Percentiles rank a stretch among this genome's conserved stretches.
These are phyloP conservation scores for Acrossocheilus fasciatus DNA, from an alignment of 2,797 vertebrate genomes.

Conservation along the genomic window DNA sequence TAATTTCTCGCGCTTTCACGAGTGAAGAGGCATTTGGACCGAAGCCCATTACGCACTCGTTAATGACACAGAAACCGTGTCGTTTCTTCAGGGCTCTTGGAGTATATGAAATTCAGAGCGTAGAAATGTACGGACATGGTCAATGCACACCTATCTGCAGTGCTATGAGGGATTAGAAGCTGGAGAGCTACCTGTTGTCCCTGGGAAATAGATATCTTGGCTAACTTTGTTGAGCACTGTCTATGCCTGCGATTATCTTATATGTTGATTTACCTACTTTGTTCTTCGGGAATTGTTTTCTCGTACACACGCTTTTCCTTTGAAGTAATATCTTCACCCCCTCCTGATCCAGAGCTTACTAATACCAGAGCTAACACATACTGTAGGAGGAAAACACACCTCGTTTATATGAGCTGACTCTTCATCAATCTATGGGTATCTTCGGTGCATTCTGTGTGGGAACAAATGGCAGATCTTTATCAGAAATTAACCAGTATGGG, in stretches of 20 bases:
- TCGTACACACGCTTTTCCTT: not conserved
- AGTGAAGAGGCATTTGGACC: slow-evolving; percentile 62
- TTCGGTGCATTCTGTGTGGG: not conserved
- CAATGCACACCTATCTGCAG: slow-evolving; percentile 22
- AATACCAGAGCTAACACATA: not conserved
- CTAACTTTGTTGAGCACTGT: not conserved
- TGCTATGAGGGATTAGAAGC: slow-evolving; percentile 41
- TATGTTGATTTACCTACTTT: not conserved
- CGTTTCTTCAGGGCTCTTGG: slow-evolving; percentile 49
- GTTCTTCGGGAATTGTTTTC: not conserved
- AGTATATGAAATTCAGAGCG: slow-evolving; percentile 47
- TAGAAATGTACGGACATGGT: slow-evolving; percentile 28
- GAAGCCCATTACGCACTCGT: slow-evolving; percentile 69
- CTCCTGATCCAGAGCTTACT: not conserved
- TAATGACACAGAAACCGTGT: slow-evolving; percentile 63
- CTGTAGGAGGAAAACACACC: not conserved
- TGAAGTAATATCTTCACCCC: not conserved
- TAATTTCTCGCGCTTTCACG: slow-evolving; percentile 53
- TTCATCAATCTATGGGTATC: not conserved
- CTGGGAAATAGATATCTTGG: slow-evolving; percentile 9
- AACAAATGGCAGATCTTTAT: slow-evolving; percentile 21
- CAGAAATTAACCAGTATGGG: not conserved
- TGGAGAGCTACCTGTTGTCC: slow-evolving; percentile 76
- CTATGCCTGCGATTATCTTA: not conserved
- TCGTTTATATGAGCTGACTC: not conserved